Evolutionary conservation across 2,797 vertebrate species (phyloP).

Genomic region (Merluccius polli): DNA sequence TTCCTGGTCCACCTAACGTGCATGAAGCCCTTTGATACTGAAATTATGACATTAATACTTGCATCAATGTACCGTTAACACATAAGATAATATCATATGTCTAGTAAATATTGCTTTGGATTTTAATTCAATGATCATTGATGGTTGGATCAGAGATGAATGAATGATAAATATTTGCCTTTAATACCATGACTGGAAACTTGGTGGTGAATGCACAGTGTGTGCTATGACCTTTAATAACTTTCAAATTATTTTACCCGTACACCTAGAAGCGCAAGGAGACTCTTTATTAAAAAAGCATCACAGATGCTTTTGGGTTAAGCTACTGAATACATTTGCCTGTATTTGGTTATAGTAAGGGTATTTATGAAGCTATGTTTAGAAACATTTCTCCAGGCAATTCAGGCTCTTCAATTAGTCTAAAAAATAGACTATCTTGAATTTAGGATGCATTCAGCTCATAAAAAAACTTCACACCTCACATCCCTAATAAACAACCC

Average conservation of each 20-base stretch:
- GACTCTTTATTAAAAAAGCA: background rate
- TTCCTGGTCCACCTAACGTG: too few relatives aligned
- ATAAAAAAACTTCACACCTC: background rate
- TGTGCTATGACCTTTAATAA: background rate
- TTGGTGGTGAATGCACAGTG: background rate
- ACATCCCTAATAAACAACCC: background rate
- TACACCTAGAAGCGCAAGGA: background rate
- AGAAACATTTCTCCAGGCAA: background rate
- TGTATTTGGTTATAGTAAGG: background rate
- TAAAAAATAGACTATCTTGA: conserved; percentile 1
- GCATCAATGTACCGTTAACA: background rate
- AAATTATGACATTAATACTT: background rate
- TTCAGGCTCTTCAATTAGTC: background rate
- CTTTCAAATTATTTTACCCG: background rate
- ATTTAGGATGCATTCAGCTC: background rate
- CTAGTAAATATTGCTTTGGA: background rate
- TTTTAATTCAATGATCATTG: background rate
- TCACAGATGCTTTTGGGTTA: background rate
- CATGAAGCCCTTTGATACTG: background rate
- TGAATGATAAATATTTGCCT: background rate
- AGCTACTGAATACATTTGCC: background rate
- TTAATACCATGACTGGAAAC: background rate
- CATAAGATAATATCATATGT: background rate
- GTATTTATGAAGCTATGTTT: background rate
- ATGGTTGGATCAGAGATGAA: background rate